These are phyloP conservation scores for Drosophila parthenogenetica DNA, from an alignment of 2,888 invertebrate genomes.

Conservation along the genomic window DNA sequence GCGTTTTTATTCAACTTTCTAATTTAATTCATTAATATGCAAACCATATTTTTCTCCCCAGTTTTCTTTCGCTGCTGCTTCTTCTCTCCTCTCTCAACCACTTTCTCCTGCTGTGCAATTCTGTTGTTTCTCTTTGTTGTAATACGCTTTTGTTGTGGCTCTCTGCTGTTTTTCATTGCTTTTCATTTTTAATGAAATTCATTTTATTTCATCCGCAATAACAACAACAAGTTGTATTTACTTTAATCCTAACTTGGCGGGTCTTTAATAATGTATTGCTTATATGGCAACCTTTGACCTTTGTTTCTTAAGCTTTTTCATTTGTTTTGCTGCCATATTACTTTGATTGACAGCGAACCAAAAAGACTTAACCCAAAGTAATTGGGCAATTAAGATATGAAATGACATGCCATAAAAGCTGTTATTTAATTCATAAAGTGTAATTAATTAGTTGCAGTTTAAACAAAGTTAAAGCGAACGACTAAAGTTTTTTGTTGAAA, in stretches of 20 bases:
- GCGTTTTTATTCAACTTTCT: conserved; percentile 12
- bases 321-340: conserved; percentile 15
- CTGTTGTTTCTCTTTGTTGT: conserved; percentile 11
- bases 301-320: conserved; percentile 4
- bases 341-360: conserved; percentile 45
- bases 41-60: conserved; percentile 7
- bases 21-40: conserved; percentile 58
- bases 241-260: conserved; percentile 5
- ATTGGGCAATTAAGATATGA: conserved; percentile 38
- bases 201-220: conserved; percentile 31
- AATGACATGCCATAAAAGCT: conserved; percentile 16
- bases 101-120: conserved; percentile 2
- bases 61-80: not conserved
- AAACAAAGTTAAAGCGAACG: not conserved
- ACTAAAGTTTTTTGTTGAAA: no score
- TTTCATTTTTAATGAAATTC: conserved; percentile 32
- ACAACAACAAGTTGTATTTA: conserved; percentile 4
- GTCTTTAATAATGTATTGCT: conserved; percentile 6
- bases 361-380: conserved; percentile 15
- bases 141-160: conserved; percentile 22
- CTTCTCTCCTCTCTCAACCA: not conserved
- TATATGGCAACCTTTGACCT: conserved; percentile 41
- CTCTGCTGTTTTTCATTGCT: conserved; percentile 10
- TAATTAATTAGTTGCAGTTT: not conserved
- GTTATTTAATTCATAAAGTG: not conserved